These are phyloP conservation scores for Amphiprion clarkii DNA, from an alignment of 2,797 vertebrate genomes.

Conservation along the genomic window DNA sequence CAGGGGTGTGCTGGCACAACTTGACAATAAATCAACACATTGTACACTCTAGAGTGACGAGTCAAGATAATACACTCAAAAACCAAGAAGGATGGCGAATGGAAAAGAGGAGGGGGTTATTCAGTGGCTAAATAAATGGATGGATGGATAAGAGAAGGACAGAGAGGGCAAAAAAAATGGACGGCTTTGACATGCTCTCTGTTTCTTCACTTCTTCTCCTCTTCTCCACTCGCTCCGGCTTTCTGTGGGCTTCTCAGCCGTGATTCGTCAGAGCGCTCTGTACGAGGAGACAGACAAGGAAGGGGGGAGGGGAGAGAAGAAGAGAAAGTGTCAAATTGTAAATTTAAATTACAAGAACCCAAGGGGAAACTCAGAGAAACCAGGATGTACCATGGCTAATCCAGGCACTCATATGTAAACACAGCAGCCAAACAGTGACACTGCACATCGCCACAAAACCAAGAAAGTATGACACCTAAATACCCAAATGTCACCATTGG, in stretches of 20 bases:
- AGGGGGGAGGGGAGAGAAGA: not conserved
- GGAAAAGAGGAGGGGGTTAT: slow-evolving; percentile 14
- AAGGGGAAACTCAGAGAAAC: slow-evolving; percentile 40
- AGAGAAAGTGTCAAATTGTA: slow-evolving; percentile 44
- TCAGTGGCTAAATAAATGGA: slow-evolving; percentile 60
- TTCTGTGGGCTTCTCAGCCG: slow-evolving; percentile 67
- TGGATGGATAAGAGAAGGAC: slow-evolving; percentile 35
- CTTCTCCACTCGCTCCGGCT: slow-evolving; percentile 24
- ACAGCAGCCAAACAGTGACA: not conserved
- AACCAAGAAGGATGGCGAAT: slow-evolving; percentile 44
- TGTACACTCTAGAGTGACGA: slow-evolving; percentile 68
- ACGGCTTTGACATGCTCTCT: slow-evolving; percentile 44
- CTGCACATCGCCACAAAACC: not conserved
- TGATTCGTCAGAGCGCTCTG: slow-evolving; percentile 78
- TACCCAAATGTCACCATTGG: not conserved
- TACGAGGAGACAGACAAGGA: slow-evolving; percentile 24
- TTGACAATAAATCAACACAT: slow-evolving; percentile 80
- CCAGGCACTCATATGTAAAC: slow-evolving; percentile 17
- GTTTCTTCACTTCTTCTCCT: slow-evolving; percentile 48
- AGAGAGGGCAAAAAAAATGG: slow-evolving; percentile 26
- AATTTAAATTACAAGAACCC: slow-evolving; percentile 41
- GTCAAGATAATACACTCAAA: slow-evolving; percentile 78
- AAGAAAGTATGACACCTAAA: slow-evolving; percentile 4
- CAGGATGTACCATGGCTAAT: slow-evolving; percentile 38
- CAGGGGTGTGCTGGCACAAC: slow-evolving; percentile 74